Percentiles rank a stretch among this genome's conserved stretches.
phyloP scores from a whole-genome alignment of 2,797 vertebrate species.

The Eulemur coronatus region DNA sequence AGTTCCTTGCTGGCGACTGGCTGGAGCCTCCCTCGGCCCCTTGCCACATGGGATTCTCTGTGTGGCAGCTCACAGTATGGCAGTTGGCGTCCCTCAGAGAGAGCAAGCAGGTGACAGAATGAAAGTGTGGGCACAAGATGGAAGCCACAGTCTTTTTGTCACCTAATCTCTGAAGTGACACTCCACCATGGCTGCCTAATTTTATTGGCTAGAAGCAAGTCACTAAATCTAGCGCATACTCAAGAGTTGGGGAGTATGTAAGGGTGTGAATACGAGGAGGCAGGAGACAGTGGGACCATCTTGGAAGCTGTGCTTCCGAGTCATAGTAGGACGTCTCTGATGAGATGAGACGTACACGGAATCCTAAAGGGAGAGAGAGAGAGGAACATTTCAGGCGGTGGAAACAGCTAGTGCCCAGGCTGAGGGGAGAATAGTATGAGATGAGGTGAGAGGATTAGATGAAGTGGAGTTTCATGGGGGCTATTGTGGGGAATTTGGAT shows the following conservation, averaged over 20 bases:
- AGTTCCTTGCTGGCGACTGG: neutral
- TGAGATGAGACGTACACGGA: neutral
- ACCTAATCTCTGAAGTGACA: neutral
- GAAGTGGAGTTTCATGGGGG: neutral
- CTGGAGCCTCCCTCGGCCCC: neutral
- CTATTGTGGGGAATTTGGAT: neutral
- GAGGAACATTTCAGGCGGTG: neutral
- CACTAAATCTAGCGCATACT: neutral
- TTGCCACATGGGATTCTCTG: neutral
- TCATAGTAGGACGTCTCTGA: neutral
- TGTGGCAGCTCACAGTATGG: neutral
- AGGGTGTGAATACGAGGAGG: neutral
- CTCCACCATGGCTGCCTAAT: neutral
- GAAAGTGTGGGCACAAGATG: neutral
- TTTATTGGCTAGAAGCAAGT: neutral
- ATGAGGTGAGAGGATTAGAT: neutral
- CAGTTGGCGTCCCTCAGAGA: neutral
- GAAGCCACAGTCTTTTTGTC: neutral
- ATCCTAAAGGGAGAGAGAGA: neutral
- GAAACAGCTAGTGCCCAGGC: neutral
- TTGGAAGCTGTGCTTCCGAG: neutral
- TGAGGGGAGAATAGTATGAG: neutral
- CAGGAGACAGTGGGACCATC: neutral
- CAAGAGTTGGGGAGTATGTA: neutral
- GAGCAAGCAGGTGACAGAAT: neutral